phyloP scores from a whole-genome alignment of 2,888 invertebrate genomes.

The Agrotis segetum region DNA sequence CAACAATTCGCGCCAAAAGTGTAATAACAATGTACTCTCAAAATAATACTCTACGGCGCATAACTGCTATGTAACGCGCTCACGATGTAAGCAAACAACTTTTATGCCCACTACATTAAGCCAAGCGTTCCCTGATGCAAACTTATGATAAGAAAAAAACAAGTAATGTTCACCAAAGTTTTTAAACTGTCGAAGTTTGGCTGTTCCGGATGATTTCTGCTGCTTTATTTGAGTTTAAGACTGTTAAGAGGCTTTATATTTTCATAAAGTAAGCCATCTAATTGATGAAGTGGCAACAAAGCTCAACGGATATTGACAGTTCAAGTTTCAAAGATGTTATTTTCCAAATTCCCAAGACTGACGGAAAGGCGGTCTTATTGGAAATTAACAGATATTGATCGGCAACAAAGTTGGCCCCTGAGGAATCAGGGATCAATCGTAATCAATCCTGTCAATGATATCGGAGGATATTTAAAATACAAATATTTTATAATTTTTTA shows the following conservation, averaged over 20 bases:
- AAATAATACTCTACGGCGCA: conserved; percentile 30
- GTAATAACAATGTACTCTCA: conserved; percentile 26
- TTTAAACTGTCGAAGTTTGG: conserved; percentile 53
- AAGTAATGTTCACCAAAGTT: conserved; percentile 47
- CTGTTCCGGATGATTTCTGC: conserved; percentile 45
- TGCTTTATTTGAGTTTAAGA: conserved; percentile 42
- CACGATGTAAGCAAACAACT: conserved; percentile 46
- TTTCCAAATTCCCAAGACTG: conserved; percentile 33
- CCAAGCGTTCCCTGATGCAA: conserved; percentile 52
- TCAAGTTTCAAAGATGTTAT: conserved; percentile 29
- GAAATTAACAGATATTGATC: conserved; percentile 35
- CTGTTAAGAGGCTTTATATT: conserved; percentile 5
- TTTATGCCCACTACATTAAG: conserved; percentile 54
- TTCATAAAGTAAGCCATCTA: conserved; percentile 6
- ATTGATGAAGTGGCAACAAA: conserved; percentile 28
- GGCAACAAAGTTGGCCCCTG: conserved; percentile 7
- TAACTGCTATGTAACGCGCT: conserved; percentile 37
- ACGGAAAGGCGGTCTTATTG: conserved; percentile 4
- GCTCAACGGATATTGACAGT: conserved; percentile 10
- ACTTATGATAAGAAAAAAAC: conserved; percentile 51
- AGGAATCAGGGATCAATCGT: conserved; percentile 34
- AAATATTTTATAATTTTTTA: conserved; percentile 3
- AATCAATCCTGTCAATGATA: conserved; percentile 21
- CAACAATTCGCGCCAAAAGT: conserved; percentile 21
- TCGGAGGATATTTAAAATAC: background rate